phyloP scores from a whole-genome alignment of 2,888 invertebrate genomes.

The Folsomia manolachei region DNA sequence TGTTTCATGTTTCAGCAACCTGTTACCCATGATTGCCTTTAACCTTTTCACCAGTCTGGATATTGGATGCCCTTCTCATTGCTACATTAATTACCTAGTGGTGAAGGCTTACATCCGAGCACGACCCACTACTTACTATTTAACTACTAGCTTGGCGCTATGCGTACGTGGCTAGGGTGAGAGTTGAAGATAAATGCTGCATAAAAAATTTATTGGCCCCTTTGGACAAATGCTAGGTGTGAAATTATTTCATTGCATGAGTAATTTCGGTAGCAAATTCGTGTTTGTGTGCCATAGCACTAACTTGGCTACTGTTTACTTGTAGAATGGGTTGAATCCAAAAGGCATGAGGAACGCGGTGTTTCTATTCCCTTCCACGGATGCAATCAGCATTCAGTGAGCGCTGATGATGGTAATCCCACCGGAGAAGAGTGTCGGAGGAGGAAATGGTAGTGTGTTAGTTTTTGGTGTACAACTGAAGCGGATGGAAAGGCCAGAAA shows the following conservation, averaged over 20 bases:
- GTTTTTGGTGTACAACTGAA: neutral
- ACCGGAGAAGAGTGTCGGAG: neutral
- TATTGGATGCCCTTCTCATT: neutral
- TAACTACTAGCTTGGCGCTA: too few relatives aligned
- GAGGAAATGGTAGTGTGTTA: conserved; percentile 22
- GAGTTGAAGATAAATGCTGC: neutral
- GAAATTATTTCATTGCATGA: conserved; percentile 9
- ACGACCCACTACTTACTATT: neutral
- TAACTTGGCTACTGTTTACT: too few relatives aligned
- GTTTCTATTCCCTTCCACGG: too few relatives aligned
- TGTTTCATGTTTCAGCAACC: too few relatives aligned
- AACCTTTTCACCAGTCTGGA: neutral
- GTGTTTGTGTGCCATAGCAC: neutral
- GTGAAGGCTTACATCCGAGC: neutral
- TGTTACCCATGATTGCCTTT: neutral
- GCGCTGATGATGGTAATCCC: conserved; percentile 4
- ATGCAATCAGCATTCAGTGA: neutral
- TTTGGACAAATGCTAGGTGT: neutral
- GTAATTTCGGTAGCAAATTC: neutral
- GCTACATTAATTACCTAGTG: neutral
- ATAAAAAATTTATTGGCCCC: conserved; percentile 10
- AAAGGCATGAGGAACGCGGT: neutral
- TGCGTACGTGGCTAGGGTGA: neutral
- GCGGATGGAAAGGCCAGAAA: neutral
- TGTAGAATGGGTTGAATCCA: neutral